Evolutionary conservation across 2,797 vertebrate species (phyloP), one percentile per base, ranked within the genome.

Genomic region (Brachyrhaphis roseni): DNA sequence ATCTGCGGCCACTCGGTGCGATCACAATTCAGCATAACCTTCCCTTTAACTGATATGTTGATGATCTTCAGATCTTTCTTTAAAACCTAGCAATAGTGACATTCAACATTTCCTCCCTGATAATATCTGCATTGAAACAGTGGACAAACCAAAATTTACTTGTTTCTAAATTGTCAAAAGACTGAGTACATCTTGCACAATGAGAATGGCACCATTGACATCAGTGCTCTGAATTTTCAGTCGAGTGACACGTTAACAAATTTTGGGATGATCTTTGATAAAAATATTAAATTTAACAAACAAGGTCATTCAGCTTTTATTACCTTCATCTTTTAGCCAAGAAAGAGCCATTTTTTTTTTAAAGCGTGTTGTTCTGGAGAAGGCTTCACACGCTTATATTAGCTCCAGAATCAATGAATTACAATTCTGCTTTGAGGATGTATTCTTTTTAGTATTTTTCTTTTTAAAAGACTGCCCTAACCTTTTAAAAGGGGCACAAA

Each of bases 401-500:
- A 64, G 59, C 31, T 36, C 26, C 26, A 57, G 8, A 53, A 53
- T 26, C 8, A 53, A 26, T 26, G 23, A 23, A 23, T 23, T 53
- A 8, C 51, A 53, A 26, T 53, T 53, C 51, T 26, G 51, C 20
- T 26, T 53, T 26, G 51, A 53, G 51, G 8, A 53, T 53, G 23
- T 53, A 26, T 53, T 51, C 23, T 53, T 53, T 26, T 23, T 51
- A 8, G 0, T 20, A 49, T 49, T 49, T 20, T 23, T 47, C 5
- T 16, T 51, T 51, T 26, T 47, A 2, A 20, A 59, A 59, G 12
- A 15, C 28, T 59, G 4, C 12, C 12, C 57, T 59, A 28, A 28
- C n/a, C 57, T 23, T 31, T 31, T 59, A 7, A 59, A 59, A 7
- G 5, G 28, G 28, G 12, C 28, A 59, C 28, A 86, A 86, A 79